Evolutionary conservation across 2,888 invertebrate species (phyloP), one percentile per base, ranked within the genome.

Genomic region (Drosophila kokeensis): DNA sequence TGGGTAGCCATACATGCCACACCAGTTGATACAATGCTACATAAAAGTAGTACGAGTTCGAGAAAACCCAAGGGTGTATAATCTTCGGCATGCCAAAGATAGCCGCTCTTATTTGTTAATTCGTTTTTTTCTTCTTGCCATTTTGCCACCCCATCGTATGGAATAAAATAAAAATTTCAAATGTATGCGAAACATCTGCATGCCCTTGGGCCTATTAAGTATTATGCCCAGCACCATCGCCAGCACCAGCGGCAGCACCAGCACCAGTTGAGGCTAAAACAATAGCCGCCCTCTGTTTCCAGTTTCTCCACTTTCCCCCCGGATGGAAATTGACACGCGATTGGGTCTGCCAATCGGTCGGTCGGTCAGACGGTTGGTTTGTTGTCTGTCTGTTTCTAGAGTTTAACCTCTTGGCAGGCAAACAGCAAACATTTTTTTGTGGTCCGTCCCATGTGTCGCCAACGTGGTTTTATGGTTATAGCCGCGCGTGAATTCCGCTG

Each of bases 391-490:
- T 73, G 70, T 78, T 83, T 85, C 85, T 84, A 62, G 85, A 85
- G 84, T 79, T 87, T 87, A 87, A 87, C 87, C 87, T 84, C 85
- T 87, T 85, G 85, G 81, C 83, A 76, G 74, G 53, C 65, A 59
- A 69, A 76, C n/a, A 38, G 61, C 59, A 69, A 76, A 72, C 67
- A 78, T 63, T 69, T 54, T 54, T 73, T 78, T 73, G 76, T 81
- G 61, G 77, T 70, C 70, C 73, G 88, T 80, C 88, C 85, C 85
- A 85, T 85, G 85, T 85, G 85, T 83, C 75, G 83, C 86, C 88
- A 83, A 78, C 86, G 82, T 86, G 88, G 83, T 86, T 88, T 85
- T 85, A 88, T 85, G 85, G 85, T 85, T 85, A 85, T 85, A 60
- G 82, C 83, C 82, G 74, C 80, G 86, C 79, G 71, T 76, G 81